Percentiles rank a stretch among this genome's conserved stretches.
Conservation (phyloP, 2,113 vertebrate species). For the Dunckerocampus dactyliophorus region DNA sequence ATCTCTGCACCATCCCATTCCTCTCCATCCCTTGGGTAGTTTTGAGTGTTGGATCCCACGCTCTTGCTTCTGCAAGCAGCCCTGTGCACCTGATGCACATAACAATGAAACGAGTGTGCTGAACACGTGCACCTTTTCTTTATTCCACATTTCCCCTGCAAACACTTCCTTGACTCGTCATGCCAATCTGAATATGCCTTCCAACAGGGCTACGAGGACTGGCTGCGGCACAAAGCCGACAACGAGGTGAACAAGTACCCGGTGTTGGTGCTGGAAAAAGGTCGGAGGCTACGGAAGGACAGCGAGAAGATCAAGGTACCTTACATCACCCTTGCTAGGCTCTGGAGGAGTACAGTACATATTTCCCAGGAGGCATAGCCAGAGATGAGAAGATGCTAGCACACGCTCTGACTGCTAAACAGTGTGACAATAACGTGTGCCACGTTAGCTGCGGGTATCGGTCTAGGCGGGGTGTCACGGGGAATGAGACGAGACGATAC, state of each 20-base stretch:
- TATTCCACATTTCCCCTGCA: neutral
- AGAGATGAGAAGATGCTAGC: conserved; percentile 1
- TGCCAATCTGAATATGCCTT: conserved; percentile 13
- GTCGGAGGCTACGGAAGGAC: conserved; percentile 77
- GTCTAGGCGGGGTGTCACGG: neutral
- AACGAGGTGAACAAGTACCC: conserved; percentile 92
- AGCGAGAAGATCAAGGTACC: conserved; percentile 94
- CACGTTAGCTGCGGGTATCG: conserved; percentile 4
- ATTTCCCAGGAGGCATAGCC: conserved; percentile 10
- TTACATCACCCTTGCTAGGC: conserved; percentile 12
- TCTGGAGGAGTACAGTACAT: conserved; percentile 9
- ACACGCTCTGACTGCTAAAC: conserved; percentile 13
- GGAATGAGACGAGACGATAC: too few relatives aligned
- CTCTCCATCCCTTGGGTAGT: conserved; percentile 33
- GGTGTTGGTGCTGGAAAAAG: conserved; percentile 84
- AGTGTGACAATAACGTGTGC: conserved; percentile 19
- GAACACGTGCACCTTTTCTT: conserved; percentile 4
- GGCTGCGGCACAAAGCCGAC: conserved; percentile 95
- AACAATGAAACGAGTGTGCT: conserved; percentile 11
- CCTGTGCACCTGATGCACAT: conserved; percentile 12
- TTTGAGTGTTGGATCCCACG: conserved; percentile 14
- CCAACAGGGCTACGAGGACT: conserved; percentile 93
- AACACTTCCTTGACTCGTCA: neutral
- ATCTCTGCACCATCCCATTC: conserved; percentile 25
- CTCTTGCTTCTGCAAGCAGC: conserved; percentile 20